phyloP scores from a whole-genome alignment of 2,888 invertebrate species.

The Lordiphosa fenestrarum region DNA sequence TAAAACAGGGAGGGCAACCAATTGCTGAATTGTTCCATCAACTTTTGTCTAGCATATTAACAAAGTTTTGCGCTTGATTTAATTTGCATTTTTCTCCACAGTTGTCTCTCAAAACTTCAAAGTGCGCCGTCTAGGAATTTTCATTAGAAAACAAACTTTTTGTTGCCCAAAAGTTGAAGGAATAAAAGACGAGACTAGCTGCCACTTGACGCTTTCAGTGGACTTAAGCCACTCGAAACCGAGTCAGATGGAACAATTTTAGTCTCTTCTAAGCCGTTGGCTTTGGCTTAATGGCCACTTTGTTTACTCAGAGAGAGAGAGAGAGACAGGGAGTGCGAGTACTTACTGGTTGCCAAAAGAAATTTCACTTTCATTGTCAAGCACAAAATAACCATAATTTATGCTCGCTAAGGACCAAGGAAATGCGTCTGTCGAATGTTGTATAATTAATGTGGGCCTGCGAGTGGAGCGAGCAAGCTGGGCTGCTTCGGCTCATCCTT shows the following conservation, averaged over 20 bases:
- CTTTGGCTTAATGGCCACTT: too few species aligned
- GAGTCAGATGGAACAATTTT: conserved; percentile 1
- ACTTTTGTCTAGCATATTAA: conserved; percentile 61
- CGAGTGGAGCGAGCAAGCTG: conserved; percentile 20
- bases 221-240: too few species aligned
- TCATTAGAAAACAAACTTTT: conserved; percentile 30
- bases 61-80: conserved; percentile 67
- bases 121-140: conserved; percentile 43
- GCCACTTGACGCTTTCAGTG: conserved; percentile 3
- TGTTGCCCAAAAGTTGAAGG: conserved; percentile 7
- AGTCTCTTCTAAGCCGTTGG: too few species aligned
- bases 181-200: neutral
- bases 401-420: conserved; percentile 26
- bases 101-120: conserved; percentile 20
- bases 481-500: conserved; percentile 37
- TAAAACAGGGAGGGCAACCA: neutral
- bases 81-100: conserved; percentile 49
- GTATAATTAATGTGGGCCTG: conserved; percentile 57
- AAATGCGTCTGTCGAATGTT: conserved; percentile 39
- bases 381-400: conserved; percentile 49
- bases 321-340: too few species aligned
- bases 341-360: too few species aligned
- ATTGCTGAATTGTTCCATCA: conserved; percentile 11
- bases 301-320: too few species aligned
- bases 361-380: conserved; percentile 37